Evolutionary conservation across 64 coral and sea anemone species (phyloP), one percentile per base, ranked within the genome.

Genomic region (Cladopsammia gracilis): DNA sequence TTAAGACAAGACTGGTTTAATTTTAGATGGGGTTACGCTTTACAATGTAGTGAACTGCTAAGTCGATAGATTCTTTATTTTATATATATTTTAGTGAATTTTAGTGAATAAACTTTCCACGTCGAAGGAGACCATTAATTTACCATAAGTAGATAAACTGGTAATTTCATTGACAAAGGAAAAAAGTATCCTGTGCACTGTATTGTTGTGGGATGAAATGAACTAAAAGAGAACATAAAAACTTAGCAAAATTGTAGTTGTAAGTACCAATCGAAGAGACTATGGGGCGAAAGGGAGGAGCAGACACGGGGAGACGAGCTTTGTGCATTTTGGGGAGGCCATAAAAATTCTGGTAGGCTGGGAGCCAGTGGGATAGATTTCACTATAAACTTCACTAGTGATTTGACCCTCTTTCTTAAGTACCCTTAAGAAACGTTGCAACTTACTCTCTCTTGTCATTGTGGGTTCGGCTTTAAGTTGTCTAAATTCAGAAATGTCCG

Each of bases 101-200:
- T n/a, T 90, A 52, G 89, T 90, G 61, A 90, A 90, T 79, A 90
- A 71, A 47, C 89, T 89, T 89, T 89, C 76, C 51, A 53, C 89
- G 70, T 80, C 77, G 62, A 66, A 90, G 52, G 89, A 90, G n/a
- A 82, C 62, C 75, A 90, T 80, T 49, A 82, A 82, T 20, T 22
- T 76, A 79, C 54, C 71, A 25, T 26, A n/a, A 77, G 74, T 76
- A 16, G 57, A 74, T 45, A 78, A 22, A 34, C 49, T 77, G 56
- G 76, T 89, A n/a, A 81, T 82, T 71, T 70, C 61, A 47, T 67
- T 89, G 16, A 75, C 75, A 67, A 67, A 67, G 23, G 64, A n/a
- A n/a, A 20, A 79, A 58, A 52, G 77, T 79, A 43, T 79, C 77
- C 18, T 50, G 23, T 62, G 79, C 79, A 79, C 45, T 79, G 76